phyloP scores from a whole-genome alignment of 2,888 invertebrate genomes.

The Chalcis sispes region DNA sequence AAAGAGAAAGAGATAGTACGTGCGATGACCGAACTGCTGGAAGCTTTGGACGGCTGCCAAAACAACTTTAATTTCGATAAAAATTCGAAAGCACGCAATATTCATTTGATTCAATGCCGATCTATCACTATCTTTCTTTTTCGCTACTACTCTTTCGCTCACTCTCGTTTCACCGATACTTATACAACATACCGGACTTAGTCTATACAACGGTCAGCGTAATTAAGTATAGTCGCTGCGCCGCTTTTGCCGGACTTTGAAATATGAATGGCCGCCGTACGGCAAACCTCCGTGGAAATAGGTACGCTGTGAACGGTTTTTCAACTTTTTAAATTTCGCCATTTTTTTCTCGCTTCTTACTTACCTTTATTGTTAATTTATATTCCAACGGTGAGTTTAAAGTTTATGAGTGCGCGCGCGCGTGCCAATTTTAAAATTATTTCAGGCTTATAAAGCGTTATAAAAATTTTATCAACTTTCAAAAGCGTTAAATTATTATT shows the following conservation, averaged over 20 bases:
- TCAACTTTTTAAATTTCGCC: too few species aligned
- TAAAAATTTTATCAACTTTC: too few species aligned
- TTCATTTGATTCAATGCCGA: slow-evolving; percentile 4
- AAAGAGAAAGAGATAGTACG: neutral
- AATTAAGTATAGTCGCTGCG: slow-evolving; percentile 20
- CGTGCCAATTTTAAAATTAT: too few species aligned
- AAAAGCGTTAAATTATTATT: too few species aligned
- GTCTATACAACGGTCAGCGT: slow-evolving; percentile 1
- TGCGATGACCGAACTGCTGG: neutral
- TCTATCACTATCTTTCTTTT: slow-evolving; percentile 6
- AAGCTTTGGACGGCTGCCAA: slow-evolving; percentile 28
- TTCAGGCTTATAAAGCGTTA: too few species aligned
- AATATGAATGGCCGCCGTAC: neutral
- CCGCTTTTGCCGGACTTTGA: neutral
- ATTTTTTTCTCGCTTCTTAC: too few species aligned
- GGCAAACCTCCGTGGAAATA: neutral
- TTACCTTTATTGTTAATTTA: too few species aligned
- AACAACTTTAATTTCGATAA: slow-evolving; percentile 48
- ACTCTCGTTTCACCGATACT: too few species aligned
- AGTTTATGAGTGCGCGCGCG: too few species aligned
- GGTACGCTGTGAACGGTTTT: too few species aligned
- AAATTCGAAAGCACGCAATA: slow-evolving; percentile 42
- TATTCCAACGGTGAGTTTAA: too few species aligned
- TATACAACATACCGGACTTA: too few species aligned
- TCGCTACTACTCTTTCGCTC: neutral